Evolutionary conservation across 2,797 vertebrate species (phyloP).

Genomic region (Yasuhikotakia modesta): DNA sequence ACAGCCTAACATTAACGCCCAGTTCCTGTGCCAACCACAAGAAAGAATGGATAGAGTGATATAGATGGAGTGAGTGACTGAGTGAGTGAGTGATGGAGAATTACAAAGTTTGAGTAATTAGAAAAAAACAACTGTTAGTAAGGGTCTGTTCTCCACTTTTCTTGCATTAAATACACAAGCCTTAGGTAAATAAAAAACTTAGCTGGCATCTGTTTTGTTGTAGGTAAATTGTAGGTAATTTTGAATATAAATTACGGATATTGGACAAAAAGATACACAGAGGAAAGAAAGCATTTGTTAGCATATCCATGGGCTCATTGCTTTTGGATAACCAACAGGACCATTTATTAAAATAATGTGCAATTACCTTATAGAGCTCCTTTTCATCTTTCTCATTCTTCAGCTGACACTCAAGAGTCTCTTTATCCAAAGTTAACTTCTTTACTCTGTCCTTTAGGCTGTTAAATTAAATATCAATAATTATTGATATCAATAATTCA

Average conservation of each 20-base stretch:
- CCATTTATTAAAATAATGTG: not conserved
- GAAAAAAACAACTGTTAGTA: conserved; percentile 10
- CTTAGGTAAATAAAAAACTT: conserved; percentile 2
- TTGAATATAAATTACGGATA: not conserved
- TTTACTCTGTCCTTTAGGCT: conserved; percentile 92
- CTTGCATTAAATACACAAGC: not conserved
- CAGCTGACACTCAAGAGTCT: conserved; percentile 87
- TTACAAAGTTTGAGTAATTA: conserved; percentile 39
- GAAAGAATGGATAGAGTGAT: conserved; percentile 64
- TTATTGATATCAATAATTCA: conserved; percentile 20
- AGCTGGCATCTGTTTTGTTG: not conserved
- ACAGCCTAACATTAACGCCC: conserved; percentile 64
- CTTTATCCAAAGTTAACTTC: conserved; percentile 87
- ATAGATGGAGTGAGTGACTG: conserved; percentile 42
- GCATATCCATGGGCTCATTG: not conserved
- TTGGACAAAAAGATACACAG: not conserved
- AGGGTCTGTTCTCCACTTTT: conserved; percentile 11
- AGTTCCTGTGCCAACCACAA: conserved; percentile 73
- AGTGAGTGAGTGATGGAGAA: conserved; percentile 22
- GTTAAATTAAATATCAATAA: conserved; percentile 19
- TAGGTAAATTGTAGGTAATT: too few species aligned
- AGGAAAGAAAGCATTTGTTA: not conserved
- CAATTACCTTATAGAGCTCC: conserved; percentile 94
- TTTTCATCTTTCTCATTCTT: conserved; percentile 99
- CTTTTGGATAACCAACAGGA: not conserved